Conservation (phyloP, 2,797 vertebrate species). For the Erethizon dorsatum region DNA sequence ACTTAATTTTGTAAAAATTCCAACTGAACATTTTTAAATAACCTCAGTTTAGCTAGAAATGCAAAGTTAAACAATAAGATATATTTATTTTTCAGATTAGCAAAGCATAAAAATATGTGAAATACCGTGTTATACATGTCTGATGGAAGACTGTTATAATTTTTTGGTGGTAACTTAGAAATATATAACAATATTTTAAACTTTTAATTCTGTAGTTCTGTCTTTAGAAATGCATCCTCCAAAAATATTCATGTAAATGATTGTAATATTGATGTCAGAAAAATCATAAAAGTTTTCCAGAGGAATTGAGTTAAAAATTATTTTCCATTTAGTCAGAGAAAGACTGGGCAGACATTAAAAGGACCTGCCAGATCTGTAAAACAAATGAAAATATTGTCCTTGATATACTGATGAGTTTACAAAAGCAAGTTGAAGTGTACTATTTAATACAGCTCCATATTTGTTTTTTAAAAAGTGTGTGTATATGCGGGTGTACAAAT, state of each 20-base stretch:
- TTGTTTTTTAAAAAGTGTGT: conserved; percentile 3
- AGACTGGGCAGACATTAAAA: conserved; percentile 27
- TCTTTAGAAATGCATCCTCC: conserved; percentile 49
- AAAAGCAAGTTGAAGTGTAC: conserved; percentile 15
- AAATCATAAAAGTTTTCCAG: not conserved
- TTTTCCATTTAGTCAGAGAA: conserved; percentile 34
- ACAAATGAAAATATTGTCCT: conserved; percentile 41
- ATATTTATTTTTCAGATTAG: conserved; percentile 52
- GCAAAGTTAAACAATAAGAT: conserved; percentile 37
- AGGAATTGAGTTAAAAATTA: conserved; percentile 47
- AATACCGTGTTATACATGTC: not conserved
- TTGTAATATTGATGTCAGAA: conserved; percentile 24
- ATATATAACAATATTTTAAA: conserved; percentile 39
- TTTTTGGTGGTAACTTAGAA: conserved; percentile 56
- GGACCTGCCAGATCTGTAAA: not conserved
- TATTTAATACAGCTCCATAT: not conserved
- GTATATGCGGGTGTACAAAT: not conserved
- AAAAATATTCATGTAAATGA: conserved; percentile 22
- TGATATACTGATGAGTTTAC: not conserved
- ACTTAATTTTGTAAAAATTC: conserved; percentile 40
- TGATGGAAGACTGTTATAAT: not conserved
- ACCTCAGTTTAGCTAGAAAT: conserved; percentile 41
- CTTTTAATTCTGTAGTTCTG: not conserved
- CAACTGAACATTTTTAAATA: conserved; percentile 48
- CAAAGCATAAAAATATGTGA: conserved; percentile 62